These are phyloP conservation scores for Myotis vivesi DNA, from an alignment of 2,797 vertebrate species.

Conservation along the genomic window DNA sequence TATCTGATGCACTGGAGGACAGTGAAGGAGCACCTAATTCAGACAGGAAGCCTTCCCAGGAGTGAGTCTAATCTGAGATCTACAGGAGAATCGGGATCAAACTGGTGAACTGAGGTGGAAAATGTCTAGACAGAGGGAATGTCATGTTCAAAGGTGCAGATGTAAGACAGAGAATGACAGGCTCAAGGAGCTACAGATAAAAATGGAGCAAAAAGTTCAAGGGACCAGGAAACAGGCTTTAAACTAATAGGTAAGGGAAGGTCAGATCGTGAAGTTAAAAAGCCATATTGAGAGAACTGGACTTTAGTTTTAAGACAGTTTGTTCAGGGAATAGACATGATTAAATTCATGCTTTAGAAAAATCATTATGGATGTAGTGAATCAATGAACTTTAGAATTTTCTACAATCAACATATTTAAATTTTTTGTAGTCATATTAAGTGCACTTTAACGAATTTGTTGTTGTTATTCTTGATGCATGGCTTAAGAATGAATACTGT, in stretches of 20 bases:
- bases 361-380: neutral
- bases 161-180: neutral
- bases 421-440: neutral
- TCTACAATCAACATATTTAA: neutral
- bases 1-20: neutral
- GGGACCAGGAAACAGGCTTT: neutral
- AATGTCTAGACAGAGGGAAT: neutral
- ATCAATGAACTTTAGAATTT: neutral
- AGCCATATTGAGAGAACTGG: neutral
- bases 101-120: neutral
- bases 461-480: neutral
- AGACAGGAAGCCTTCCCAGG: neutral
- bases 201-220: neutral
- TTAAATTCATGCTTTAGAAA: slow-evolving; percentile 34
- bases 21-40: neutral
- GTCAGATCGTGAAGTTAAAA: neutral
- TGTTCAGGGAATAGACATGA: neutral
- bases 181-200: neutral
- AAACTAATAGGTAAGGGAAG: neutral
- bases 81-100: neutral
- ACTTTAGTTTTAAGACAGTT: slow-evolving; percentile 18
- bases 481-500: neutral
- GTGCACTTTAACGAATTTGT: neutral
- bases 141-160: neutral
- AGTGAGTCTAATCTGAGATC: neutral